Evolutionary conservation across 2,113 vertebrate genomes (phyloP), one percentile per base, ranked within the genome.

Genomic region (Ahaetulla prasina): DNA sequence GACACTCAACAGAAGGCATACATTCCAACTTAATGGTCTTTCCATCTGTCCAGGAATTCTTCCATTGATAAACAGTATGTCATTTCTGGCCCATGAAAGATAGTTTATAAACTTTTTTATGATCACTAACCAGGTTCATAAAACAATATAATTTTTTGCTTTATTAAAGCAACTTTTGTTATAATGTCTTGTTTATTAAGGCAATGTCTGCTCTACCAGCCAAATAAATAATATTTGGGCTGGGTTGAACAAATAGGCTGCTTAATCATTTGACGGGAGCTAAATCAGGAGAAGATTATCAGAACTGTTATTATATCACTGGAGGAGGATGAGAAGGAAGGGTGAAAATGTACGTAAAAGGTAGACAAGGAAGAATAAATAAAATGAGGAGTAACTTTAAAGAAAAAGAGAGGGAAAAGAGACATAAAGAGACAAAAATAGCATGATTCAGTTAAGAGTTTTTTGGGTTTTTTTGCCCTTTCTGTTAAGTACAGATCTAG

Each of bases 31-130:
- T 88, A 54, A 92, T 88, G 49, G 47, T 8, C 88, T 88, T 92
- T 92, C 91, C 91, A 92, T 88, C 91, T 92, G 85, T 74, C 57
- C 60, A 92, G 35, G 60, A 74, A 80, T 25, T 88, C 55, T 50
- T 88, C 30, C 12, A 74, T n/a, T 88, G 91, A 92, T 88, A 87
- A 88, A 18, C 23, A 88, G n/a, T 88, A 92, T 4, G 8, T 74
- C 11, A 45, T 53, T 88, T 35, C 49, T 74, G 22, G 85, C 39
- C 47, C 53, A n/a, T 30, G 4, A 74, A 88, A 50, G 25, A 60
- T 45, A 52, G 7, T 74, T 88, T 74, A 88, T 35, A 74, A 88
- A 39, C 18, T 27, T 88, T 25, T 88, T 92, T 92, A 92, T 80
- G 14, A 43, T 88, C 49, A 53, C 49, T 53, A 53, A 88, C 27